Percentiles rank a stretch among this genome's conserved stretches.
phyloP scores from a whole-genome alignment of 2,797 vertebrate species.

The Megaceryle alcyon region DNA sequence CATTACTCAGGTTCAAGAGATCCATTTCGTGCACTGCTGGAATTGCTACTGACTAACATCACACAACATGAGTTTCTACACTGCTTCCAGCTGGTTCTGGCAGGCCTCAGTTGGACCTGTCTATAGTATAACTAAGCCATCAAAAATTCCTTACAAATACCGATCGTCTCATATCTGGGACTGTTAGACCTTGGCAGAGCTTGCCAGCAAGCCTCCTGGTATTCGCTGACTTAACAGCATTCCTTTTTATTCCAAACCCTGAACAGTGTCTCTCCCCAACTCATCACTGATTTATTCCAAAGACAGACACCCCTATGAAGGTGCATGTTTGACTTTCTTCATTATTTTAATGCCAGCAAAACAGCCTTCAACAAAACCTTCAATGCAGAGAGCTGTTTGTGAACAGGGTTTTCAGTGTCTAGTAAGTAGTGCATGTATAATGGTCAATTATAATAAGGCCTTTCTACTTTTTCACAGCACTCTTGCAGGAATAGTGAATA shows the following conservation, averaged over 20 bases:
- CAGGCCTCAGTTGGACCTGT: background rate
- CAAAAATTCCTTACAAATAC: background rate
- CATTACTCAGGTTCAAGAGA: background rate
- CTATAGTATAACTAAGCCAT: rapidly evolving
- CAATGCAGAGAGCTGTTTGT: background rate
- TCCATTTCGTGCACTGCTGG: background rate
- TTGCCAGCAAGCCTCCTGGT: background rate
- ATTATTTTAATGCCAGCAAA: background rate
- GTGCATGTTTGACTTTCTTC: background rate
- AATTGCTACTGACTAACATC: background rate
- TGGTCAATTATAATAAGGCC: background rate
- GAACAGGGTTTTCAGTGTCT: background rate
- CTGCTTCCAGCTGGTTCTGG: background rate
- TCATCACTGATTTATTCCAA: background rate
- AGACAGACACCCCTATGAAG: background rate
- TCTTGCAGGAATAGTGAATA: background rate
- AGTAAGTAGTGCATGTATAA: background rate
- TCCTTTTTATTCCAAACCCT: background rate
- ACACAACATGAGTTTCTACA: background rate
- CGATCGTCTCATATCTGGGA: background rate
- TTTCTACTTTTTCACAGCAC: background rate
- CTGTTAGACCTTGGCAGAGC: background rate
- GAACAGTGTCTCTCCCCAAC: rapidly evolving
- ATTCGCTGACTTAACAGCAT: background rate
- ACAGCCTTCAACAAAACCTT: background rate